Base-by-base conservation (phyloP, 1,140 invertebrate species). In the Nomia melanderi region DNA sequence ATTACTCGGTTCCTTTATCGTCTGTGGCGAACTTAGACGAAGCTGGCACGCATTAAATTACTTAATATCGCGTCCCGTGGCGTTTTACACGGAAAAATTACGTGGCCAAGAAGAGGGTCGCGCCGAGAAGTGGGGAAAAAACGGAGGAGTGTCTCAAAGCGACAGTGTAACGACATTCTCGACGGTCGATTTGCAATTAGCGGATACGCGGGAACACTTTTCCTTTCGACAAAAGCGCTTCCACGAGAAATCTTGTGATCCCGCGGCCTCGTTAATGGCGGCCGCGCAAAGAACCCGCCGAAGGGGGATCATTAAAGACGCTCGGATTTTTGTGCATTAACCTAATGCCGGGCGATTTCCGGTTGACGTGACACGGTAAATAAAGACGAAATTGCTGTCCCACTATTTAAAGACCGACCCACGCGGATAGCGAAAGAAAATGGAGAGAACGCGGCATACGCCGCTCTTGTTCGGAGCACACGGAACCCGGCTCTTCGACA, bases 121-220 rank as follows among this genome's bases (percentile, higher is more conserved):
- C 39, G 50, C 39, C 23, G 1, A 59, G 8, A 59, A 59, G 1
- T n/a, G n/a, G 31, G 20, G 17, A 36, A 33, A 75, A 62, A 25
- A 44, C 27, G 25, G 20, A 14, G 8, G 9, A 33, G 12, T n/a
- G n/a, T 23, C 11, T 27, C 31, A 47, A 36, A 67, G 47, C 17
- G 54, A 72, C 25, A 29, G 63, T 63, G 39, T 72, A 59, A 60
- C 66, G 56, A 72, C 64, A 76, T 76, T 36, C 64, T 69, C 41
- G 63, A 71, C 74, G 60, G 50, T 77, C 66, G 67, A 78, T 62
- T 82, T 82, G 65, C 62, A 71, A 64, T 65, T 77, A 81, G 74
- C 39, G 41, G 60, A 41, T 44, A 47, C 50, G 39, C 23, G 50
- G 44, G 36, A 56, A 29, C n/a, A 27, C 63, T 75, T 57, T 67